These are phyloP conservation scores for Lamellibrachia luymesi DNA, from an alignment of 1,140 invertebrate genomes.

Conservation along the genomic window DNA sequence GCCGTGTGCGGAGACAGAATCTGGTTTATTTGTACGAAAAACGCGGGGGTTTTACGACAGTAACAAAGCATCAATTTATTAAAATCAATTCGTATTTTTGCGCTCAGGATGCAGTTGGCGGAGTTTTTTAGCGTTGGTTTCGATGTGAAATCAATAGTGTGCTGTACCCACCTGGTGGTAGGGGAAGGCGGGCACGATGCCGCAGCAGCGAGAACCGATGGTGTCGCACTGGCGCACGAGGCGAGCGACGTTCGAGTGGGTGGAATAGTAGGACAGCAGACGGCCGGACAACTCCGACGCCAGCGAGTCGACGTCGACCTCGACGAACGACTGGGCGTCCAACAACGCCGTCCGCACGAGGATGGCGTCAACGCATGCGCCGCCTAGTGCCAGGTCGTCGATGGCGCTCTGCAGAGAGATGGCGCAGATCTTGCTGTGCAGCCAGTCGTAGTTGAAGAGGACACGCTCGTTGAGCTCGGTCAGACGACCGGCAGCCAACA, in stretches of 20 bases:
- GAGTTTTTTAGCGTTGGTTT: background rate
- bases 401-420: slow-evolving; percentile 89
- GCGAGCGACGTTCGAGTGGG: slow-evolving; percentile 70
- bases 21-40: too few relatives aligned
- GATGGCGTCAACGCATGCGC: slow-evolving; percentile 75
- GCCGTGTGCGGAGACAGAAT: too few relatives aligned
- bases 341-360: slow-evolving; percentile 91
- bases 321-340: slow-evolving; percentile 67
- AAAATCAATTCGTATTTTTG: background rate
- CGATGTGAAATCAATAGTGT: background rate
- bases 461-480: slow-evolving; percentile 91
- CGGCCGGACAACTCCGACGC: slow-evolving; percentile 90
- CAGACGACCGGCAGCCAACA: slow-evolving; percentile 81
- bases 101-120: background rate
- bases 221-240: slow-evolving; percentile 78
- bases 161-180: slow-evolving; percentile 31
- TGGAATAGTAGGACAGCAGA: slow-evolving; percentile 69
- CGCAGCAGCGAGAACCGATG: slow-evolving; percentile 43
- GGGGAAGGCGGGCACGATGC: slow-evolving; percentile 48
- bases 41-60: background rate
- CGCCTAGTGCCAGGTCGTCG: slow-evolving; percentile 87
- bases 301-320: slow-evolving; percentile 90
- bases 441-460: slow-evolving; percentile 96
- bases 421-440: slow-evolving; percentile 91
- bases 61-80: too few relatives aligned